Percentiles rank a stretch among this genome's conserved stretches.
Evolutionary conservation across 2,888 invertebrate genomes (phyloP).

Genomic region (Cerastis leucographa): DNA sequence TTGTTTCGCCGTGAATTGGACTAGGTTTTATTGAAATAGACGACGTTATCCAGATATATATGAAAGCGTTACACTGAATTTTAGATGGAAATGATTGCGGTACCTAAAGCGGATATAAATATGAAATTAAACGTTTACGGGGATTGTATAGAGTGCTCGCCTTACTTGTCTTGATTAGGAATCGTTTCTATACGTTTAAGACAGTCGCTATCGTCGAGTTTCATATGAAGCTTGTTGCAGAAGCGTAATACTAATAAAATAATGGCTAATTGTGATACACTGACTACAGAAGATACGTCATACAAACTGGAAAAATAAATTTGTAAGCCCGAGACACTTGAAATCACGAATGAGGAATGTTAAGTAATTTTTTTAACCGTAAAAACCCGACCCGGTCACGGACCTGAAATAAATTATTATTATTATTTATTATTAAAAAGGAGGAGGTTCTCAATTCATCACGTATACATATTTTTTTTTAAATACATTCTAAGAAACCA

Average conservation of each 20-base stretch:
- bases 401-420: too few relatives aligned
- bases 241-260: too few relatives aligned
- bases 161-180: constrained; percentile 10
- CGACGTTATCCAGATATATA: constrained; percentile 61
- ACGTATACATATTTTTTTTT: not conserved
- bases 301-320: too few relatives aligned
- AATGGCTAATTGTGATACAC: not conserved
- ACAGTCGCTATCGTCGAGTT: not conserved
- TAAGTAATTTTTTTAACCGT: not conserved
- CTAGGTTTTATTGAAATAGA: constrained; percentile 70
- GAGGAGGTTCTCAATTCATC: not conserved
- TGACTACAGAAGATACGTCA: too few relatives aligned
- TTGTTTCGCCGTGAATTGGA: constrained; percentile 75
- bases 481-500: not conserved
- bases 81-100: constrained; percentile 47
- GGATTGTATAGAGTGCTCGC: constrained; percentile 29
- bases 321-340: not conserved
- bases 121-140: constrained; percentile 39
- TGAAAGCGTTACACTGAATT: constrained; percentile 56
- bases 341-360: not conserved
- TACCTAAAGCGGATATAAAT: constrained; percentile 41
- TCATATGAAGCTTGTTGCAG: not conserved
- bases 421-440: too few relatives aligned
- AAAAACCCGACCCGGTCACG: too few relatives aligned
- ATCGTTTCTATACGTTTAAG: constrained; percentile 12